phyloP scores from a whole-genome alignment of 2,888 invertebrate genomes.

The Rhagonycha lutea region DNA sequence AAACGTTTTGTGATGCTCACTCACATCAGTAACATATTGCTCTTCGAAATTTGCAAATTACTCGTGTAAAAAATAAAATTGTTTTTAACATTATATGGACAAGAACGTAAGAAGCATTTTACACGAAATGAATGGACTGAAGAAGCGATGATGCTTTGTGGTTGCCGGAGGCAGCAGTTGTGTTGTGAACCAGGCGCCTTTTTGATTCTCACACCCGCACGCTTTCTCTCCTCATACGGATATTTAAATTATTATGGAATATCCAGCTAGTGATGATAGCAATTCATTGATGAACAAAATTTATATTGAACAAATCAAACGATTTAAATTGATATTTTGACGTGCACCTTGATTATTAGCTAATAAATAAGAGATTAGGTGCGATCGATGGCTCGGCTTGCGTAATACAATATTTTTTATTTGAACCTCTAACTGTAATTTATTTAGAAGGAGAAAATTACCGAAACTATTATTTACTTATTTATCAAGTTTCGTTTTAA shows the following conservation, averaged over 20 bases:
- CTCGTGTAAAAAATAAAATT: not conserved
- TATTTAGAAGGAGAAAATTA: not conserved
- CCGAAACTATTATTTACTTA: not conserved
- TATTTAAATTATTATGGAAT: slow-evolving; percentile 28
- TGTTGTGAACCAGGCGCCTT: slow-evolving; percentile 53
- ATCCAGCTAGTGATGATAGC: slow-evolving; percentile 15
- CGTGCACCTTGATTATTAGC: not conserved
- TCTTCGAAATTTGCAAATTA: not conserved
- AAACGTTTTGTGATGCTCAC: not conserved
- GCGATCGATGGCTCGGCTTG: not conserved
- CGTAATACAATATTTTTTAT: not conserved
- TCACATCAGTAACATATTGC: not conserved
- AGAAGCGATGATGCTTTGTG: slow-evolving; percentile 24
- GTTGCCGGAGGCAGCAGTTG: slow-evolving; percentile 45
- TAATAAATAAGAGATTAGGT: not conserved
- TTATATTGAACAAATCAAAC: slow-evolving; percentile 10
- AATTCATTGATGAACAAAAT: slow-evolving; percentile 17
- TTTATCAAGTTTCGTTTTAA: not conserved
- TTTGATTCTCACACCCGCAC: slow-evolving; percentile 55
- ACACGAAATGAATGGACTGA: slow-evolving; percentile 2
- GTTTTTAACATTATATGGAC: not conserved
- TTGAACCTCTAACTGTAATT: not conserved
- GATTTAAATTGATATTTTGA: slow-evolving; percentile 7
- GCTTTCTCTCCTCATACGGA: slow-evolving; percentile 40
- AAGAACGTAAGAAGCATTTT: slow-evolving; percentile 2